phyloP scores from a whole-genome alignment of 2,888 invertebrate species.

The Athrips mouffetella region DNA sequence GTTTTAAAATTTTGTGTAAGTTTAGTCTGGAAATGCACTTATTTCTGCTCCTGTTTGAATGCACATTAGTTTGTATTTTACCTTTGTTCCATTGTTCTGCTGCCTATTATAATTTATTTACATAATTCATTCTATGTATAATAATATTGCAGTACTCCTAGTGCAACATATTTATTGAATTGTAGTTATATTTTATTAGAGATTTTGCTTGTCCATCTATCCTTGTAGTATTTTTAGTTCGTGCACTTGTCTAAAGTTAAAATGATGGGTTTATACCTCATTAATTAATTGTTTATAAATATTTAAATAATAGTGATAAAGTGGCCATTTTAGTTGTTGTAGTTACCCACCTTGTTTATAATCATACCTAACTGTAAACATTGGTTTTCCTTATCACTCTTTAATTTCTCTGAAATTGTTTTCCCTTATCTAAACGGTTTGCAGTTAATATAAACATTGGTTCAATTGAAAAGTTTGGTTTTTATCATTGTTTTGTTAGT shows the following conservation, averaged over 20 bases:
- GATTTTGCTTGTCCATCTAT: background rate
- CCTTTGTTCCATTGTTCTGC: slow-evolving; percentile 59
- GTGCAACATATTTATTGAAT: no score
- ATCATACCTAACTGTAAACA: background rate
- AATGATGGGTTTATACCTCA: no score
- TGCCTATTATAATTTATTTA: slow-evolving; percentile 39
- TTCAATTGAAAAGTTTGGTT: slow-evolving; percentile 1
- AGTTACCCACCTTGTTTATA: background rate
- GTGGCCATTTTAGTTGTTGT: background rate
- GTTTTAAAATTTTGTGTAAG: slow-evolving; percentile 22
- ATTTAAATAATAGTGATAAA: no score
- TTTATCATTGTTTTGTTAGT: background rate
- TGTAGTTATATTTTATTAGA: slow-evolving; percentile 7
- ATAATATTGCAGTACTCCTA: slow-evolving; percentile 21
- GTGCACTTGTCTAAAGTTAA: no score
- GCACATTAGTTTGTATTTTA: slow-evolving; percentile 48
- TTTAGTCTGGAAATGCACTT: slow-evolving; percentile 34
- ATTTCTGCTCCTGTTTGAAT: slow-evolving; percentile 41
- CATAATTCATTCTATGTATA: slow-evolving; percentile 27
- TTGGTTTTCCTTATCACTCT: slow-evolving; percentile 11
- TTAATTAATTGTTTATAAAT: no score
- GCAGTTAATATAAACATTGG: background rate
- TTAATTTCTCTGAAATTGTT: slow-evolving; percentile 14
- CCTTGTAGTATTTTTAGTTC: background rate
- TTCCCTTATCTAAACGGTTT: slow-evolving; percentile 7